These are phyloP conservation scores for Gastracanthus pulcherrimus DNA, from an alignment of 2,888 invertebrate genomes.

Conservation along the genomic window DNA sequence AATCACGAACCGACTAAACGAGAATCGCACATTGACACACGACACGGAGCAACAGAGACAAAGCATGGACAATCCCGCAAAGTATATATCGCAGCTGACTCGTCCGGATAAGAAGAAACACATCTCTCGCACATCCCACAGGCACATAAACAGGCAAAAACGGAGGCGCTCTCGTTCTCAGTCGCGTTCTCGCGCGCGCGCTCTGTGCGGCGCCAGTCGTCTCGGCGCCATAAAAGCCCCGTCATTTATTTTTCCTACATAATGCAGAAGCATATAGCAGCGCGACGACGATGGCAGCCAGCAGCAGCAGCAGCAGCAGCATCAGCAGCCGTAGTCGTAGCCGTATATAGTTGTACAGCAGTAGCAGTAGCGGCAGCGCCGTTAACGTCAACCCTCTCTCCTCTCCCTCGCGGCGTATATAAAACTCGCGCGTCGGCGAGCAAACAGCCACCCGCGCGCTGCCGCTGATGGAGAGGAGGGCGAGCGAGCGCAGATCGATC, in stretches of 20 bases:
- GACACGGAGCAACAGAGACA: too few relatives aligned
- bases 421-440: not conserved
- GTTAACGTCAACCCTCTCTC: not conserved
- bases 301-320: too few relatives aligned
- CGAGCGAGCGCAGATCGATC: constrained; percentile 56
- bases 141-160: too few relatives aligned
- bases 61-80: too few relatives aligned
- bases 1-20: too few relatives aligned
- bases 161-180: too few relatives aligned
- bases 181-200: not conserved
- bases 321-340: too few relatives aligned
- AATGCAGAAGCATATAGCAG: constrained; percentile 49
- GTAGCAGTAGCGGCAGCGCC: not conserved
- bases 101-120: too few relatives aligned
- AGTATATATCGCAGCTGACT: too few relatives aligned
- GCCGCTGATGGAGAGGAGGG: not conserved
- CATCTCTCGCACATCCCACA: too few relatives aligned
- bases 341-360: too few relatives aligned
- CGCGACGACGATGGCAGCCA: not conserved
- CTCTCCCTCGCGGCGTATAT: not conserved
- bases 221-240: constrained; percentile 67
- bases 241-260: constrained; percentile 68
- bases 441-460: not conserved
- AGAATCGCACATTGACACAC: too few relatives aligned
- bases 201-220: constrained; percentile 71